Percentiles rank a stretch among this genome's conserved stretches.
Evolutionary conservation across 2,888 invertebrate genomes (phyloP).

Genomic region (Slavum lentiscoides): DNA sequence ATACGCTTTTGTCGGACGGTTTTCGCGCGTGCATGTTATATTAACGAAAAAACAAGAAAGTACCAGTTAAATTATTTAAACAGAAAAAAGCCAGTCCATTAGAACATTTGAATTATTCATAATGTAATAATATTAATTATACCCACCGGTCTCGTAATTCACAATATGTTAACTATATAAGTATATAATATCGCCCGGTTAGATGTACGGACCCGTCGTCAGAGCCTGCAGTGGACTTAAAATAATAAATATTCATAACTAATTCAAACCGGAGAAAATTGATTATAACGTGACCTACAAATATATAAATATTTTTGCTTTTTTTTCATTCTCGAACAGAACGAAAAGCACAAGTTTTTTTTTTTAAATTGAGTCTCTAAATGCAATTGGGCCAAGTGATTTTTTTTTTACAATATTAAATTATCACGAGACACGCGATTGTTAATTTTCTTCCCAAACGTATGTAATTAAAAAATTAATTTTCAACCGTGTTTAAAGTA

Average conservation of each 20-base stretch:
- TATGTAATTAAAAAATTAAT: neutral
- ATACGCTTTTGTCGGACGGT: no score
- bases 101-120: slow-evolving; percentile 25
- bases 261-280: neutral
- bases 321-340: neutral
- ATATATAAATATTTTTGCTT: neutral
- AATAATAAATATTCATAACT: neutral
- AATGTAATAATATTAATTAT: neutral
- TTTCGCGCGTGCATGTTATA: no score
- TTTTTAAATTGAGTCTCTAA: neutral
- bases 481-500: neutral
- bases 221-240: neutral
- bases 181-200: neutral
- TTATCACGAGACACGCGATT: neutral
- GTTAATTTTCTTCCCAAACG: neutral
- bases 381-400: neutral
- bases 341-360: neutral
- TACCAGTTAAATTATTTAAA: neutral
- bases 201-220: neutral
- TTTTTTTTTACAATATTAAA: neutral
- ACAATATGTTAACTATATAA: neutral
- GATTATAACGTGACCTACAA: neutral
- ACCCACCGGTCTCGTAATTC: neutral
- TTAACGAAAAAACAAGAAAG: neutral
- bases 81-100: slow-evolving; percentile 7